Percentiles rank a stretch among this genome's conserved stretches.
Evolutionary conservation across 2,888 invertebrate genomes (phyloP).

Genomic region (Clostera curtula): DNA sequence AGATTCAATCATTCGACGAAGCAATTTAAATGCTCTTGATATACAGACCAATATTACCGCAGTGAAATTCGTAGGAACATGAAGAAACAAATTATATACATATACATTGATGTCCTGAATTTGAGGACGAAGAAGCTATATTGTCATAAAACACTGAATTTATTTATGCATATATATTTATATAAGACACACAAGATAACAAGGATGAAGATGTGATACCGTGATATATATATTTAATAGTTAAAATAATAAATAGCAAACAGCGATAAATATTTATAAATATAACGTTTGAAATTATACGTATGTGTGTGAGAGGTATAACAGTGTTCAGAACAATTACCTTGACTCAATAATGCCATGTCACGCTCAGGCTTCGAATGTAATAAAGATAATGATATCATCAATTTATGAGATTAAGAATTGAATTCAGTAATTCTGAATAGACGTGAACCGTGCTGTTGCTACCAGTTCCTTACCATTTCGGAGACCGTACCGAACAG

Average conservation of each 20-base stretch:
- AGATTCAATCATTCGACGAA: slow-evolving; percentile 10
- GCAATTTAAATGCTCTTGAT: slow-evolving; percentile 30
- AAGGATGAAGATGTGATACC: slow-evolving; percentile 64
- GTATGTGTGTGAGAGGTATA: slow-evolving; percentile 41
- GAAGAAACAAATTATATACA: slow-evolving; percentile 35
- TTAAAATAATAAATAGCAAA: slow-evolving; percentile 37
- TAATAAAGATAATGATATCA: slow-evolving; percentile 11
- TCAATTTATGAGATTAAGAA: slow-evolving; percentile 12
- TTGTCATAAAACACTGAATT: slow-evolving; percentile 65
- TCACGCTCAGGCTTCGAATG: slow-evolving; percentile 11
- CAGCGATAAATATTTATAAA: slow-evolving; percentile 51
- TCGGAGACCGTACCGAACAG: no score
- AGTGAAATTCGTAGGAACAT: slow-evolving; percentile 43
- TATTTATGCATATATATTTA: slow-evolving; percentile 34
- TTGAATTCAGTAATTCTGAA: background rate
- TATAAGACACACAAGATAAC: slow-evolving; percentile 59
- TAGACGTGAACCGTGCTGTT: no score
- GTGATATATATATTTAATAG: slow-evolving; percentile 52
- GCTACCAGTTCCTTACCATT: no score
- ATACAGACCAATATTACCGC: slow-evolving; percentile 37
- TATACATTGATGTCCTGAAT: slow-evolving; percentile 30
- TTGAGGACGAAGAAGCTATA: slow-evolving; percentile 51
- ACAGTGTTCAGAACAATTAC: slow-evolving; percentile 41
- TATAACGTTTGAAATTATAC: slow-evolving; percentile 42
- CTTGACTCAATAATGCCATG: slow-evolving; percentile 54